Percentiles rank a stretch among this genome's conserved stretches.
These are phyloP conservation scores for Gallinago solitaria DNA, from an alignment of 2,797 vertebrate genomes.

Conservation along the genomic window DNA sequence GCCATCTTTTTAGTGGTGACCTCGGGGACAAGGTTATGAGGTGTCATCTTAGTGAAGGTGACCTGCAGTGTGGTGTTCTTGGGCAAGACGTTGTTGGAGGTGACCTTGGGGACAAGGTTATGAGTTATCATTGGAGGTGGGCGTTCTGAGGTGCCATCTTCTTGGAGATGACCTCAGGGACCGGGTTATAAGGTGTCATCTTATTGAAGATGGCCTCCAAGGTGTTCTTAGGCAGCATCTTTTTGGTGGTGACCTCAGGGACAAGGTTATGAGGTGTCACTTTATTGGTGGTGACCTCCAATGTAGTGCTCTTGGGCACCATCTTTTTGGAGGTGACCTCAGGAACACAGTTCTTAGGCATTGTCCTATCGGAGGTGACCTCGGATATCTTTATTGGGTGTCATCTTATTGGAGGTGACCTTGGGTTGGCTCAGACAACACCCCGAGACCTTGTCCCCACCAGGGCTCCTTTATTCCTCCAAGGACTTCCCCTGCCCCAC, in stretches of 20 bases:
- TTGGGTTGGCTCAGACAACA: neutral
- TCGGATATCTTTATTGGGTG: accelerated
- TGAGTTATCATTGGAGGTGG: neutral
- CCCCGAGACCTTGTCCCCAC: neutral
- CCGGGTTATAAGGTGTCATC: neutral
- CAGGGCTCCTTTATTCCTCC: slow-evolving; percentile 29
- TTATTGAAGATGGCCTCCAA: neutral
- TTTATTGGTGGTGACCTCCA: neutral
- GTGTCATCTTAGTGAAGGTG: neutral
- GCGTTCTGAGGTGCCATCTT: neutral
- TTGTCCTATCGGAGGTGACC: neutral
- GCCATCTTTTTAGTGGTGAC: neutral
- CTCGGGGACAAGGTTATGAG: neutral
- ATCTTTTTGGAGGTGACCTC: neutral
- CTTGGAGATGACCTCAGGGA: neutral
- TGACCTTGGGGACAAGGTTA: neutral
- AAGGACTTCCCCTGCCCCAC: neutral
- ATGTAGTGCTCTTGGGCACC: accelerated
- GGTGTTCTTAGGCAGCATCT: neutral
- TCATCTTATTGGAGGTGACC: neutral
- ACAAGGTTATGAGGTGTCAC: neutral
- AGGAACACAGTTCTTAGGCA: too few species aligned
- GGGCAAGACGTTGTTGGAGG: too few species aligned
- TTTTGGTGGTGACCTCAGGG: accelerated
- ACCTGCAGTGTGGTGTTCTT: neutral